phyloP scores from a whole-genome alignment of 2,888 invertebrate species.

The Adelphocoris suturalis region DNA sequence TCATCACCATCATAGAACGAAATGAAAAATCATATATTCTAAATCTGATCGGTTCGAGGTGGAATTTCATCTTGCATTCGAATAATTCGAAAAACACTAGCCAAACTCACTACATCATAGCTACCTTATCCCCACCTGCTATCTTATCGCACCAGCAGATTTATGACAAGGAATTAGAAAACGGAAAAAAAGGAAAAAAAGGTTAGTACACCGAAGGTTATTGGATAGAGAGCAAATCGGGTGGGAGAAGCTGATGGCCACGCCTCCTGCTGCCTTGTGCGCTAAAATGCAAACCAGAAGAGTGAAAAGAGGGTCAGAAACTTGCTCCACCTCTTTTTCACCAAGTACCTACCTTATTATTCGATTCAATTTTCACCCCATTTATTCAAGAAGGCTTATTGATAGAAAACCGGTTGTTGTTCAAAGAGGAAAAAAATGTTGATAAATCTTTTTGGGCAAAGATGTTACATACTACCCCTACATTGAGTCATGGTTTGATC shows the following conservation, averaged over 20 bases:
- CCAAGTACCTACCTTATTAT: neutral
- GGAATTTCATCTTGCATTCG: too few relatives aligned
- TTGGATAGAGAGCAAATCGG: conserved; percentile 42
- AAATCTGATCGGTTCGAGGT: too few relatives aligned
- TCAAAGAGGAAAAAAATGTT: neutral
- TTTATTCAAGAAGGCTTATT: conserved; percentile 2
- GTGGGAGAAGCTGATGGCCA: conserved; percentile 51
- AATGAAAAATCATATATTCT: too few relatives aligned
- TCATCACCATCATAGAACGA: too few relatives aligned
- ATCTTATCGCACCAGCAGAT: neutral
- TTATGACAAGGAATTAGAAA: neutral
- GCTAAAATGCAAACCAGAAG: conserved; percentile 48
- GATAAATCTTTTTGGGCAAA: neutral
- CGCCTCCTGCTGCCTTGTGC: conserved; percentile 17
- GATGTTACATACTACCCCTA: neutral
- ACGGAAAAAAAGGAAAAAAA: neutral
- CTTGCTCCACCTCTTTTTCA: neutral
- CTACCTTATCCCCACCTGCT: too few relatives aligned
- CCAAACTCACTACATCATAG: too few relatives aligned
- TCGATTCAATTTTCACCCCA: conserved; percentile 26
- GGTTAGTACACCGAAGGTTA: neutral
- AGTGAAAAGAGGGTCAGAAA: conserved; percentile 4
- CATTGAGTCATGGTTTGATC: neutral
- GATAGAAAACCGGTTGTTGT: conserved; percentile 6
- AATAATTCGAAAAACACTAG: too few relatives aligned